These are phyloP conservation scores for Polyommatus iphigenia DNA, from an alignment of 2,888 invertebrate genomes.

Conservation along the genomic window DNA sequence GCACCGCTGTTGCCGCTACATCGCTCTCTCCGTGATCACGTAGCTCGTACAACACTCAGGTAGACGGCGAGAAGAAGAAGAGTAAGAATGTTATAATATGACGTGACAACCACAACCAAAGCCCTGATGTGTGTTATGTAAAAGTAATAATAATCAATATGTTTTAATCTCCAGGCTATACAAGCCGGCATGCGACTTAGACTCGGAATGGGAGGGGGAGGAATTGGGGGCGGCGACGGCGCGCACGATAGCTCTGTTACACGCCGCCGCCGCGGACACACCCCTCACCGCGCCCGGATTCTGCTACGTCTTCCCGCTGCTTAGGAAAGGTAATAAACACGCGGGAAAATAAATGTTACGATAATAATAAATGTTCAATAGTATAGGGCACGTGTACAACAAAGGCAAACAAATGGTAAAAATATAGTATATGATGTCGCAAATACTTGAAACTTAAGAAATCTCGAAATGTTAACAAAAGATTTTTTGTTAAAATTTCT, in stretches of 20 bases:
- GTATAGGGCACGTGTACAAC: too few species aligned
- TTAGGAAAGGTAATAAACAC: slow-evolving; percentile 77
- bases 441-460: too few species aligned
- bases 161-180: slow-evolving; percentile 78
- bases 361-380: too few species aligned
- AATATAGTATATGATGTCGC: too few species aligned
- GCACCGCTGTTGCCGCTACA: slow-evolving; percentile 62
- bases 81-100: too few species aligned
- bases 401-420: too few species aligned
- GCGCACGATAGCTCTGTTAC: slow-evolving; percentile 82
- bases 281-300: slow-evolving; percentile 87
- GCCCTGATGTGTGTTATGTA: neutral
- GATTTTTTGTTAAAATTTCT: too few species aligned
- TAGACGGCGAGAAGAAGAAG: too few species aligned
- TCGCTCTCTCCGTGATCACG: slow-evolving; percentile 75
- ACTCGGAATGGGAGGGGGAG: slow-evolving; percentile 88
- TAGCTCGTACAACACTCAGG: slow-evolving; percentile 87
- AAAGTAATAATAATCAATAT: neutral
- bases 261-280: slow-evolving; percentile 56
- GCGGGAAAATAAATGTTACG: too few species aligned
- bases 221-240: slow-evolving; percentile 81
- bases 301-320: slow-evolving; percentile 89
- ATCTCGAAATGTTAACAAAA: too few species aligned
- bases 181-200: slow-evolving; percentile 90
- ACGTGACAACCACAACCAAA: too few species aligned